A percentile compares a stretch with the other conserved stretches of the same genome.
Evolutionary conservation across 2,113 vertebrate species (phyloP).

Genomic region (Sisor rabdophorus): DNA sequence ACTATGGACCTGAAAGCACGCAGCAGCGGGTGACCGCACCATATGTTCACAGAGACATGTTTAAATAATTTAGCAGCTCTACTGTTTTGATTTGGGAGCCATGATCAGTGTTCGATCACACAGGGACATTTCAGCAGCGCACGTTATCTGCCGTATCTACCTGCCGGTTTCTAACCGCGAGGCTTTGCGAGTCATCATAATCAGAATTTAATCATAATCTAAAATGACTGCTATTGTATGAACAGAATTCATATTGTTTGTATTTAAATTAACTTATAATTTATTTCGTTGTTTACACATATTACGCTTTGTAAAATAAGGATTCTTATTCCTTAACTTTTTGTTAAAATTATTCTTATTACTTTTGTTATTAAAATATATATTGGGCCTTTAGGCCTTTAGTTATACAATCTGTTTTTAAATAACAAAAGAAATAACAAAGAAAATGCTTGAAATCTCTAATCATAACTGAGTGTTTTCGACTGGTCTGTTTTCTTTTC

Average conservation of each 20-base stretch:
- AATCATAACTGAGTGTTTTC: conserved; percentile 12
- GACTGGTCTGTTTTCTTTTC: conserved; percentile 3
- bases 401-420: background rate
- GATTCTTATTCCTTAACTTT: background rate
- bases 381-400: background rate
- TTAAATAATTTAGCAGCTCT: conserved; percentile 46
- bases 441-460: conserved; percentile 26
- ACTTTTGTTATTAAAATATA: no score
- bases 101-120: conserved; percentile 47
- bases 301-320: background rate
- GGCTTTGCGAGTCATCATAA: background rate
- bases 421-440: background rate
- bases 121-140: conserved; percentile 9
- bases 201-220: no score
- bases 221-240: background rate
- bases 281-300: no score
- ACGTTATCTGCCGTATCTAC: conserved; percentile 2
- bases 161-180: background rate
- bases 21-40: conserved; percentile 24
- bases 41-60: conserved; percentile 29
- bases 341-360: conserved; percentile 16
- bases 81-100: conserved; percentile 41
- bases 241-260: background rate
- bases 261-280: background rate
- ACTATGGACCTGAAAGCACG: conserved; percentile 7